Percentiles rank a stretch among this genome's conserved stretches.
Evolutionary conservation across 2,888 invertebrate genomes (phyloP).

Genomic region (Tenthredo distinguenda): DNA sequence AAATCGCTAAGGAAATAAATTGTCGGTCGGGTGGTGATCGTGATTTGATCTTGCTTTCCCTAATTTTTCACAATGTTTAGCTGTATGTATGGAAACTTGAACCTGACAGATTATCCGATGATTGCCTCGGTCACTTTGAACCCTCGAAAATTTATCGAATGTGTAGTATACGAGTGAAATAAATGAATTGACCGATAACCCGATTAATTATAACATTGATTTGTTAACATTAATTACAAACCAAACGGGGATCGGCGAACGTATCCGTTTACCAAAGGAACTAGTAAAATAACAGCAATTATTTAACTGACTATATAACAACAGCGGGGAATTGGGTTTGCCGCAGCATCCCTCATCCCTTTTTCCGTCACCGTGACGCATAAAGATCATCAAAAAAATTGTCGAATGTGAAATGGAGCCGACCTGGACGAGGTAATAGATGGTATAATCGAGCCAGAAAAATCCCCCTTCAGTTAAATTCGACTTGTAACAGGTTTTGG

Average conservation of each 20-base stretch:
- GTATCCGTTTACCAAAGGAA: neutral
- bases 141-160: neutral
- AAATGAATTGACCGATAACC: neutral
- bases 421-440: neutral
- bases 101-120: neutral
- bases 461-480: neutral
- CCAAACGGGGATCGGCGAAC: neutral
- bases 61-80: neutral
- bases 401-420: neutral
- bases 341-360: neutral
- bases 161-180: neutral
- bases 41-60: neutral
- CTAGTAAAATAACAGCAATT: neutral
- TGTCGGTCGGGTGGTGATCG: neutral
- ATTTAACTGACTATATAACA: neutral
- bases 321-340: neutral
- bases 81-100: neutral
- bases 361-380: no score
- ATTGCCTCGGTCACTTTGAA: neutral
- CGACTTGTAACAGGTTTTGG: neutral
- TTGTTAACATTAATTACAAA: neutral
- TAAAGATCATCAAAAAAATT: neutral
- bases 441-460: neutral
- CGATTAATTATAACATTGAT: neutral
- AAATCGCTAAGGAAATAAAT: neutral